Evolutionary conservation across 2,113 vertebrate genomes (phyloP).

Genomic region (Urocolius indicus): DNA sequence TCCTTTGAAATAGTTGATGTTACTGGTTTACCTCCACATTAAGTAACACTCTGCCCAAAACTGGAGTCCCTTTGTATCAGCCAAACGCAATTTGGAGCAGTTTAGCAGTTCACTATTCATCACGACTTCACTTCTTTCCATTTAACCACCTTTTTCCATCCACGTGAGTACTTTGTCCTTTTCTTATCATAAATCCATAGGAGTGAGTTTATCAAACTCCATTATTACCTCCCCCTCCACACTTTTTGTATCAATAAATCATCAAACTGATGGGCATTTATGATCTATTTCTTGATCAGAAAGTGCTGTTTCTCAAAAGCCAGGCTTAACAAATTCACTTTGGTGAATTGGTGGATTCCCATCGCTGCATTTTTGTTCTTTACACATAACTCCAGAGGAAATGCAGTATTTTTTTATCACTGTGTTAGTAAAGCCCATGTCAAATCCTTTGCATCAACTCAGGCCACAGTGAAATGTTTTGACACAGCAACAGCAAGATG

Average conservation of each 20-base stretch:
- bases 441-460: conserved; percentile 4
- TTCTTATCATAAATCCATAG: not conserved
- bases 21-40: not conserved
- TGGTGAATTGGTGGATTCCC: not conserved
- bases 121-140: conserved; percentile 6
- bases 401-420: not conserved
- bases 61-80: not conserved
- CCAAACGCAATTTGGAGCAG: not conserved
- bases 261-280: not conserved
- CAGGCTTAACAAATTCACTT: not conserved
- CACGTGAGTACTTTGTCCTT: not conserved
- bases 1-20: not conserved
- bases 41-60: not conserved
- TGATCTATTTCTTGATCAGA: not conserved
- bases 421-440: not conserved
- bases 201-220: not conserved
- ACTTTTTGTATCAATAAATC: not conserved
- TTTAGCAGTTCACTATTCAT: not conserved
- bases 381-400: not conserved
- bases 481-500: not conserved
- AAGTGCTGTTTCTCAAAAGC: not conserved
- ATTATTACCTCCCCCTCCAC: not conserved
- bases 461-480: conserved; percentile 14
- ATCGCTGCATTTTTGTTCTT: not conserved
- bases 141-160: not conserved